Evolutionary conservation across 2,888 invertebrate genomes (phyloP), one percentile per base, ranked within the genome.

Genomic region (Noctua comes): DNA sequence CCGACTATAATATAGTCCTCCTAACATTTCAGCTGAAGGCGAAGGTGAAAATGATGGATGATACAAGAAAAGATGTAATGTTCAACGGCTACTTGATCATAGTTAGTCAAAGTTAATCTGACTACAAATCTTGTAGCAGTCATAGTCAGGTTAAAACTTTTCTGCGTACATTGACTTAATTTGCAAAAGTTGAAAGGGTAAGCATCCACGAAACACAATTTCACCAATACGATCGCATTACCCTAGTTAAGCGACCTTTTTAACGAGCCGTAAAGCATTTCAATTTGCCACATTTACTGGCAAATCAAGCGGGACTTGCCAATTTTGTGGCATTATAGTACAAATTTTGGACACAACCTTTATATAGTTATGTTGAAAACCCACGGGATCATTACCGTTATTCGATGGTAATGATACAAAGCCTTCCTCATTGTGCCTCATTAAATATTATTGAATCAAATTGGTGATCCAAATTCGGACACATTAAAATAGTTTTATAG

Each of bases 341-440:
- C 89, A 93, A 94, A 94, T 93, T 95, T 93, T 88, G 90, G 90
- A 91, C 89, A 93, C 92, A 92, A 90, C 90, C 76, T 90, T 89
- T 90, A 89, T 90, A 92, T 94, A 94, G 95, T 93, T 94, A 92
- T 91, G 91, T 86, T 87, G 90, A 88, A 89, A 88, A 82, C 89
- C 90, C 92, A 77, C 64, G 93, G 96, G 95, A 94, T 93, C 93
- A 95, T 95, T 95, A 94, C 90, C 91, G 89, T 93, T 93, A 92
- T 92, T 88, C 91, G 87, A 91, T 91, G 89, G 93, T 94, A 95
- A 95, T 94, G 94, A 94, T 91, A 93, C 95, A 93, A 95, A 94
- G 94, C 93, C 88, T 86, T 88, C 86, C 83, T 64, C 82, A 57
- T 80, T 90, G 89, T 90, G 91, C 90, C 89, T 94, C 92, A 91